Base-by-base conservation (phyloP, 2,888 invertebrate species). In the Automeris io region DNA sequence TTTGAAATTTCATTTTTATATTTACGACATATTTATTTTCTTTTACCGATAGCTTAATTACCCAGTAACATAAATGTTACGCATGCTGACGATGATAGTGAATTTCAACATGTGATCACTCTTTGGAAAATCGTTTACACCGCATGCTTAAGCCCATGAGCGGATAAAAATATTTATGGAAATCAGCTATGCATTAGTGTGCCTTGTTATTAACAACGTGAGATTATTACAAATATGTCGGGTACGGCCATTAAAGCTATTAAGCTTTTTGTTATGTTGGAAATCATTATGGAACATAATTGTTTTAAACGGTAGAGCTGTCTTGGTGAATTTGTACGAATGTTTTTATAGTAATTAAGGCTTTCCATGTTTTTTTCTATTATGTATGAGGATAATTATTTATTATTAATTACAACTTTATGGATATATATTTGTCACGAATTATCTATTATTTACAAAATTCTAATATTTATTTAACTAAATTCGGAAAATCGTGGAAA, bases 91-190 rank as follows among this genome's bases (percentile, higher is more conserved):
- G 45, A 35, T 42, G 58, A 60, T 43, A 50, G 55, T 21, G 56
- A 59, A 35, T 29, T 40, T 43, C 55, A 50, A 5, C 54, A 61
- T 61, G 71, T 60, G 70, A 47, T 49, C 71, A 78, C 54, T 57
- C 64, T 57, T 54, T 54, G 79, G 80, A 77, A 82, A 81, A 82
- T 75, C 58, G 65, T 61, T 55, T 42, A 54, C 56, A 52, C 54
- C 55, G 56, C 48, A 59, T 56, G 61, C 58, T 67, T 60, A 52
- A 55, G 54, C 57, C 55, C 70, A 70, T 73, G 69, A 54, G 64
- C 68, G 68, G 75, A 75, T 75, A 72, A 54, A 44, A 53, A 47
- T 49, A 56, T 61, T 52, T 58, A 57, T 57, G 61, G 52, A 51
- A 53, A 65, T 70, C 70, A 67, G 70, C 67, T 47, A 47, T 42